Evolutionary conservation across 2,113 vertebrate genomes (phyloP).

Genomic region (Orcinus orca): DNA sequence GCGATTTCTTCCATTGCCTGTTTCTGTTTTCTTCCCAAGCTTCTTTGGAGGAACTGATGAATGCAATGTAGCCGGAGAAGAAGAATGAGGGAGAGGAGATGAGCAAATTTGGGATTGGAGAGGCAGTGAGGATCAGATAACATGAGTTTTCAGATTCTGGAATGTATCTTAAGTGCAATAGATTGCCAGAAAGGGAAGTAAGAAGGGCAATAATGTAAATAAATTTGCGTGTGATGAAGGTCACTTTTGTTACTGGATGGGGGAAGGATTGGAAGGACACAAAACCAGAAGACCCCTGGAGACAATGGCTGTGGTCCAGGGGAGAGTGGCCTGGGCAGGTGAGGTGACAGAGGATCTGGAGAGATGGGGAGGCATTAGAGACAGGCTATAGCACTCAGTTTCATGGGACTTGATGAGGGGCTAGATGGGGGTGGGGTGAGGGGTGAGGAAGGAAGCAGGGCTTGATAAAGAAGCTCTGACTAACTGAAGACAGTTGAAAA

Average conservation of each 20-base stretch:
- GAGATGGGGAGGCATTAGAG: accelerated
- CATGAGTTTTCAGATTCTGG: not conserved
- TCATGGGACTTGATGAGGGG: not conserved
- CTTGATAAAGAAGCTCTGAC: not conserved
- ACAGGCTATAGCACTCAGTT: not conserved
- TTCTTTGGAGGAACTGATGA: not conserved
- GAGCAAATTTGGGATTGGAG: not conserved
- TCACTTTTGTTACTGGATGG: not conserved
- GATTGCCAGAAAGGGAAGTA: not conserved
- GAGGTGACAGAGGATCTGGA: not conserved
- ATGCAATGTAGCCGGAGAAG: not conserved
- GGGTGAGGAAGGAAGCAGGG: too few relatives aligned
- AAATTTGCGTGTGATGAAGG: not conserved
- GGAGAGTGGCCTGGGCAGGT: not conserved
- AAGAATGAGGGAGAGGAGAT: not conserved
- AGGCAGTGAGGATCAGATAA: not conserved
- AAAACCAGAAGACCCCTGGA: not conserved
- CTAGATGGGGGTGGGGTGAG: not conserved
- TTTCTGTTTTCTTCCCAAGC: not conserved
- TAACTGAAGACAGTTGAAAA: accelerated
- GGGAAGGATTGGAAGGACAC: not conserved
- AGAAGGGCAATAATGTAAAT: not conserved
- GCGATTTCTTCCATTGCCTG: not conserved
- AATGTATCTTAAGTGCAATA: not conserved
- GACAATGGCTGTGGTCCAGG: not conserved